Evolutionary conservation across 2,797 vertebrate species (phyloP).

Genomic region (Benthosema pterotum): DNA sequence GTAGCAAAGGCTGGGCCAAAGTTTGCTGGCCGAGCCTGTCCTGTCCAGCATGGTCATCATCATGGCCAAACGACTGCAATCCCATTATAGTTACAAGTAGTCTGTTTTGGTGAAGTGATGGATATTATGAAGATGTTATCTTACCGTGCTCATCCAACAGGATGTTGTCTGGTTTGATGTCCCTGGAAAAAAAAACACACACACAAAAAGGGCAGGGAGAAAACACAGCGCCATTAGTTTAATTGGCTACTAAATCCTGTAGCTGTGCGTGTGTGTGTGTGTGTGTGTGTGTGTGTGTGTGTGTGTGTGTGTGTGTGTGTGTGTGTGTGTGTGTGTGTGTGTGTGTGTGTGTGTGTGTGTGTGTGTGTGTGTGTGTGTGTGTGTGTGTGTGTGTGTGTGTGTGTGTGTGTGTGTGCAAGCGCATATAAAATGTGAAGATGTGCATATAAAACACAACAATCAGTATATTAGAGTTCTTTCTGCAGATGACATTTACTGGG

Average conservation of each 20-base stretch:
- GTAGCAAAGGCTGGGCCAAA: no score
- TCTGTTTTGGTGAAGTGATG: no score
- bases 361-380: slow-evolving; percentile 5
- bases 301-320: slow-evolving; percentile 1
- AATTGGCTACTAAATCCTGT: not conserved
- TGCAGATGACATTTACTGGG: no score
- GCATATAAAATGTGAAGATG: no score
- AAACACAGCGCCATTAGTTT: slow-evolving; percentile 22
- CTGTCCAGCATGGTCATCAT: no score
- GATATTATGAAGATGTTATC: slow-evolving; percentile 35
- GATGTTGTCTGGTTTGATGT: slow-evolving; percentile 98
- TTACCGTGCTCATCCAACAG: slow-evolving; percentile 95
- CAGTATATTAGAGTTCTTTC: no score
- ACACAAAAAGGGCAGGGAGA: slow-evolving; percentile 7
- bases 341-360: not conserved
- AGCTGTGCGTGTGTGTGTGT: no score
- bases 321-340: not conserved
- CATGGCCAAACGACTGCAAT: no score
- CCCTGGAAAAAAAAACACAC: slow-evolving; percentile 80
- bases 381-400: not conserved
- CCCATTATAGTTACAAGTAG: no score
- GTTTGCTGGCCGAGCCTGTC: no score
- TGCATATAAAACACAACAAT: no score
- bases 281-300: not conserved
- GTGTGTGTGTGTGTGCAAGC: not conserved